A percentile compares a stretch with the other conserved stretches of the same genome.
phyloP scores from a whole-genome alignment of 2,113 vertebrate species.

The Cyprinodon brontotheroides region DNA sequence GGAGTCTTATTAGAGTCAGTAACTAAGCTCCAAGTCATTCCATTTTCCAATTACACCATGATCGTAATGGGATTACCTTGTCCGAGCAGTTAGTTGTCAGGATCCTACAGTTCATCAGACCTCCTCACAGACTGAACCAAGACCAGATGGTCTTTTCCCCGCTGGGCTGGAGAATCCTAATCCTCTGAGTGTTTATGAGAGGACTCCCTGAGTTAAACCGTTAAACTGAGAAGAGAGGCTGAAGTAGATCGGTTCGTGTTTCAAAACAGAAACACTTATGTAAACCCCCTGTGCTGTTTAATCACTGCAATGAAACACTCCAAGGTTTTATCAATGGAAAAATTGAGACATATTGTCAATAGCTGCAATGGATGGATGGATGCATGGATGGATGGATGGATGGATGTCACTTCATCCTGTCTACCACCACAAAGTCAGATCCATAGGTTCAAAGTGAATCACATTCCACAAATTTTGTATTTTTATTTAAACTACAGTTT shows the following conservation, averaged over 20 bases:
- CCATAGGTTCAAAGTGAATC: background rate
- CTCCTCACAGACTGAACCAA: conserved; percentile 41
- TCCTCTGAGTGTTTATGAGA: conserved; percentile 71
- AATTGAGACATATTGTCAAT: background rate
- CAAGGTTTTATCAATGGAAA: background rate
- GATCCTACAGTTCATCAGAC: conserved; percentile 25
- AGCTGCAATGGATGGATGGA: background rate
- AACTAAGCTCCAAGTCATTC: conserved; percentile 48
- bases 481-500: no score
- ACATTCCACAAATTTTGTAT: background rate
- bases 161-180: conserved; percentile 55
- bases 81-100: conserved; percentile 13
- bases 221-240: conserved; percentile 47
- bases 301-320: background rate
- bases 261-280: background rate
- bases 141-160: conserved; percentile 66
- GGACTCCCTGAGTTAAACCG: conserved; percentile 59
- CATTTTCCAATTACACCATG: conserved; percentile 50
- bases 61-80: conserved; percentile 57
- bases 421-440: background rate
- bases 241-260: background rate
- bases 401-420: background rate
- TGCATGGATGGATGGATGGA: conserved; percentile 2
- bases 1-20: conserved; percentile 40
- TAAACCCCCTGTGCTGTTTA: background rate